Evolutionary conservation across 2,888 invertebrate species (phyloP).

Genomic region (Lumbricus terrestris): DNA sequence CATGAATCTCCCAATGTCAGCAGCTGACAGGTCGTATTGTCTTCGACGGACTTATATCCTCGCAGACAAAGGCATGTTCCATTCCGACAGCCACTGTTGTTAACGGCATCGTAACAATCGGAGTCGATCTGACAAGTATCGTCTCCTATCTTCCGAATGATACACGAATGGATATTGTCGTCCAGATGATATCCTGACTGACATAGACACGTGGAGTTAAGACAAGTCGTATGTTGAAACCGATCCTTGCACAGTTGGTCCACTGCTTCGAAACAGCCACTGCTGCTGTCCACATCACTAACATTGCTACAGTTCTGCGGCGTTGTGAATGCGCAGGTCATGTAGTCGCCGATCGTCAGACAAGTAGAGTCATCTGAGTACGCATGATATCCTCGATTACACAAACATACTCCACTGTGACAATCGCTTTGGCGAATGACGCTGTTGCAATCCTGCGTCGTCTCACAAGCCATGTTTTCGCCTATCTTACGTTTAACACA

Average conservation of each 20-base stretch:
- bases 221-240: background rate
- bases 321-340: background rate
- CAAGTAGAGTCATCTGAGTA: background rate
- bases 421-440: background rate
- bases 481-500: background rate
- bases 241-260: background rate
- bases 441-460: background rate
- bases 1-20: slow-evolving; percentile 28
- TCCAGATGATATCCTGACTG: slow-evolving; percentile 15
- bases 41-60: slow-evolving; percentile 21
- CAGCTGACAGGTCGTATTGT: slow-evolving; percentile 20
- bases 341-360: background rate
- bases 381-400: background rate
- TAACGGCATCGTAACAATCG: slow-evolving; percentile 25
- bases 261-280: background rate
- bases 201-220: slow-evolving; percentile 20
- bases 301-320: background rate
- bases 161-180: background rate
- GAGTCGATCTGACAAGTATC: slow-evolving; percentile 16
- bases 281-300: background rate
- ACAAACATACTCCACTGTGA: background rate
- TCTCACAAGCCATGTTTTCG: background rate
- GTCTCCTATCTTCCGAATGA: slow-evolving; percentile 22
- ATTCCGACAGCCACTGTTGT: slow-evolving; percentile 16
- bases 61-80: slow-evolving; percentile 23